phyloP scores from a whole-genome alignment of 2,113 vertebrate genomes.

The Psilopsiagon aymara region DNA sequence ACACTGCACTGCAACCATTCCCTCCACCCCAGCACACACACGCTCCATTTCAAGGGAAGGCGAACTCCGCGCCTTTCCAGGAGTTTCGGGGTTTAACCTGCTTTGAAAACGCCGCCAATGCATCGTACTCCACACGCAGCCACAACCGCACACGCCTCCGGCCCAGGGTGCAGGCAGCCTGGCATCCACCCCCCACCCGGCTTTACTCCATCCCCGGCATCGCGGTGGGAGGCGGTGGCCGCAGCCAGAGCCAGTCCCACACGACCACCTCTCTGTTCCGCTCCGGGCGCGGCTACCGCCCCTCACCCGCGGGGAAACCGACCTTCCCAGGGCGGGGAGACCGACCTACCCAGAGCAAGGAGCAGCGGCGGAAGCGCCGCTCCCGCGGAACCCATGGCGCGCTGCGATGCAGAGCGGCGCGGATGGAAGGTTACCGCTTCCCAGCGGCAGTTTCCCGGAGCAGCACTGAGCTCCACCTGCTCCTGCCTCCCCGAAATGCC shows the following conservation, averaged over 20 bases:
- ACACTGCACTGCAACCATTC: not conserved
- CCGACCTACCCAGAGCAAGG: not conserved
- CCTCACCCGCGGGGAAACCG: too few species aligned
- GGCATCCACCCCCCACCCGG: too few species aligned
- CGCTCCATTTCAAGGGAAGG: not conserved
- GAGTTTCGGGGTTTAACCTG: not conserved
- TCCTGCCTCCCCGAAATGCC: constrained; percentile 6
- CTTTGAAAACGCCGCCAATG: not conserved
- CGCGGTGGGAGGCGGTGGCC: not conserved
- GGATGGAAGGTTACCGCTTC: rapidly evolving
- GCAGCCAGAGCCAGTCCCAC: not conserved
- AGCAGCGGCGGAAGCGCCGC: not conserved
- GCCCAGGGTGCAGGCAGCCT: rapidly evolving
- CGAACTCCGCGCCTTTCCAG: rapidly evolving
- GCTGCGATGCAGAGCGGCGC: not conserved
- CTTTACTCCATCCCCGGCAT: not conserved
- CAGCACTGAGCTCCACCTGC: constrained; percentile 43
- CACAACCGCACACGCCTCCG: not conserved
- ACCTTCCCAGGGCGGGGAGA: not conserved
- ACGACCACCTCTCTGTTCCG: not conserved
- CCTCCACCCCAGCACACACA: rapidly evolving
- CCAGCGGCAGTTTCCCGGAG: not conserved
- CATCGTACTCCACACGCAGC: rapidly evolving
- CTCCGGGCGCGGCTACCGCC: not conserved
- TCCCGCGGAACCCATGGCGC: not conserved